Evolutionary conservation across 2,888 invertebrate genomes (phyloP), one percentile per base, ranked within the genome.

Genomic region (Drosophila ochracea): DNA sequence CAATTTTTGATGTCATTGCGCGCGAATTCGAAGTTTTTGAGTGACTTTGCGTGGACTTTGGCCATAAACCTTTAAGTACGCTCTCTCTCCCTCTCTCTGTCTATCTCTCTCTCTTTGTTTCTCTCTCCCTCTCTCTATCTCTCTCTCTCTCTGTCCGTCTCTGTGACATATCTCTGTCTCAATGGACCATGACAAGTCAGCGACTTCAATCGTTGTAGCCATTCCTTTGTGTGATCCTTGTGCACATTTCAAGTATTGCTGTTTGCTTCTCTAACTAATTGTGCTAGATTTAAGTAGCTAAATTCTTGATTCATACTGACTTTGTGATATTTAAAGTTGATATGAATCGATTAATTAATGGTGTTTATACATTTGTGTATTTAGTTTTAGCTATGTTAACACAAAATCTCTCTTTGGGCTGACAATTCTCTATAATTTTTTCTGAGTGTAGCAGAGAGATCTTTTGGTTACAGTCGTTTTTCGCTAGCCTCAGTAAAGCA

Each of bases 1-100:
- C 68, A 54, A 84, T 86, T 69, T 84, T 83, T 81, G 67, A 89
- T 89, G 89, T 68, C 78, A 81, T 76, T 86, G 72, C 63, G 7
- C 65, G 70, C 68, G 70, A 89, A 62, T 79, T 76, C 67, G 39
- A 71, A 69, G 61, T 68, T 72, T 65, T 80, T 73, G 57, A 70
- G 28, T 64, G 80, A 74, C 68, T 87, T 86, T 82, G 68, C 58
- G 59, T 68, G 61, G 52, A 30, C 50, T 53, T 57, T 49, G 35
- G 10, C n/a, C 55, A 71, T 78, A 77, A 80, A 82, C 58, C 35
- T 50, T 68, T 57, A 68, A 68, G 28, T 68, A 19, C 19, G 3
- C 16, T 11, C 33, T 11, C 4, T 9, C 35, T 41, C 5, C 16
- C 28, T 28, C 28, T 28, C 28, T 28, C 28, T 28, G 4, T n/a